phyloP scores from a whole-genome alignment of 2,888 invertebrate species.

The Koerneria pararmatus region DNA sequence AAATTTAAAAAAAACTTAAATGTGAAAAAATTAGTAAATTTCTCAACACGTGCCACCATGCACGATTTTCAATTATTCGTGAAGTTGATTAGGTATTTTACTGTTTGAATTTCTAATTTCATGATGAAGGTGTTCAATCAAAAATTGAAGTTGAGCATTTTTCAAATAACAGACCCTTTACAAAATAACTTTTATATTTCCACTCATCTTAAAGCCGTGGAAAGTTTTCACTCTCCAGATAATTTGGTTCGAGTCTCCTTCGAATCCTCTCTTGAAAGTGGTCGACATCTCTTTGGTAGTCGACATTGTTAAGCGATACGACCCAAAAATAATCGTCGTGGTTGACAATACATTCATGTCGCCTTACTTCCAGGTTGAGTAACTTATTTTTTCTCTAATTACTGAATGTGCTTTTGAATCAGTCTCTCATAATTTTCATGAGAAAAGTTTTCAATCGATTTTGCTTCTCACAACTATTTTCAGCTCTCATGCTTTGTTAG shows the following conservation, averaged over 20 bases:
- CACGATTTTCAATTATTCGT: too few relatives aligned
- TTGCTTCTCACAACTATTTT: too few relatives aligned
- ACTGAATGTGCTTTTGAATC: too few relatives aligned
- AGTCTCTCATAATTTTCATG: too few relatives aligned
- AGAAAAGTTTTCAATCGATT: too few relatives aligned
- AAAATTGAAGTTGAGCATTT: not conserved
- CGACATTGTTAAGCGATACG: slow-evolving; percentile 64
- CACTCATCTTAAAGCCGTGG: slow-evolving; percentile 1
- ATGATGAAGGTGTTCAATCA: not conserved
- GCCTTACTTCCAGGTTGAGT: slow-evolving; percentile 52
- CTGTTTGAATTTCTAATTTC: not conserved
- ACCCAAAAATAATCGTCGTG: slow-evolving; percentile 65
- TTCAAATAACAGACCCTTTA: not conserved
- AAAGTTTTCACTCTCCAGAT: slow-evolving; percentile 59
- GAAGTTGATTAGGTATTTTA: too few relatives aligned
- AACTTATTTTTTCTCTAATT: slow-evolving; percentile 3
- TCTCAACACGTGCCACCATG: too few relatives aligned
- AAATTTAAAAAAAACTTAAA: too few relatives aligned
- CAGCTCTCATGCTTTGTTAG: too few relatives aligned
- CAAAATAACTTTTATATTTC: not conserved
- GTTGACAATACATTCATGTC: slow-evolving; percentile 84
- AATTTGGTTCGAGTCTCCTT: slow-evolving; percentile 90
- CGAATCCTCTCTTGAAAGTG: slow-evolving; percentile 89
- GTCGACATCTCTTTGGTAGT: slow-evolving; percentile 74
- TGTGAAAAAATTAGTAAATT: too few relatives aligned